A percentile compares a stretch with the other conserved stretches of the same genome.
phyloP scores from a whole-genome alignment of 2,113 vertebrate species.

The Ramphastos sulfuratus region DNA sequence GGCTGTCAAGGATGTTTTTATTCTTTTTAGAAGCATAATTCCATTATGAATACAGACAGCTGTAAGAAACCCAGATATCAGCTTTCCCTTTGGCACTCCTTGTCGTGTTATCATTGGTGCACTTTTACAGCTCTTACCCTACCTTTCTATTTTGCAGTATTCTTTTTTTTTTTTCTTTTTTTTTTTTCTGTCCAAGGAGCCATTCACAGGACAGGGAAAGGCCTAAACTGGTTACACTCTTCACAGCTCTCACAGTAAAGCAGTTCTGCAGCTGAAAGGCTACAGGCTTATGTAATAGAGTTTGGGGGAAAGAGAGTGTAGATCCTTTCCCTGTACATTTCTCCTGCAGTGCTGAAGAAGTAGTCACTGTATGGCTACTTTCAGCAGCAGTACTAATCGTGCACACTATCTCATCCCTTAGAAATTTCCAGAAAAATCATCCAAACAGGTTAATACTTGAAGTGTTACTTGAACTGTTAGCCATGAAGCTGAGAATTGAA shows the following conservation, averaged over 20 bases:
- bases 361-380: background rate
- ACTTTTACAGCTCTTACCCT: background rate
- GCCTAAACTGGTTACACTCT: background rate
- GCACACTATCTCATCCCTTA: background rate
- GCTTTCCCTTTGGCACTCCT: background rate
- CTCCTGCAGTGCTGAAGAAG: background rate
- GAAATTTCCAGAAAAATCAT: background rate
- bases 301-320: background rate
- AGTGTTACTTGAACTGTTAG: background rate
- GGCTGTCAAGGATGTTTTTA: background rate
- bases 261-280: background rate
- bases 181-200: background rate
- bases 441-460: background rate
- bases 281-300: background rate
- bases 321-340: background rate
- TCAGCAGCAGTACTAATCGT: background rate
- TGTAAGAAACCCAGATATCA: background rate
- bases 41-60: background rate
- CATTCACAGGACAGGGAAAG: background rate
- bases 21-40: background rate
- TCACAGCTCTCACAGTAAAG: background rate
- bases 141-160: background rate
- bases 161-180: background rate
- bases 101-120: background rate
- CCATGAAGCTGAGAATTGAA: background rate